A percentile compares a stretch with the other conserved stretches of the same genome.
Conservation (phyloP, 2,888 invertebrate genomes). For the Malachius bipustulatus region DNA sequence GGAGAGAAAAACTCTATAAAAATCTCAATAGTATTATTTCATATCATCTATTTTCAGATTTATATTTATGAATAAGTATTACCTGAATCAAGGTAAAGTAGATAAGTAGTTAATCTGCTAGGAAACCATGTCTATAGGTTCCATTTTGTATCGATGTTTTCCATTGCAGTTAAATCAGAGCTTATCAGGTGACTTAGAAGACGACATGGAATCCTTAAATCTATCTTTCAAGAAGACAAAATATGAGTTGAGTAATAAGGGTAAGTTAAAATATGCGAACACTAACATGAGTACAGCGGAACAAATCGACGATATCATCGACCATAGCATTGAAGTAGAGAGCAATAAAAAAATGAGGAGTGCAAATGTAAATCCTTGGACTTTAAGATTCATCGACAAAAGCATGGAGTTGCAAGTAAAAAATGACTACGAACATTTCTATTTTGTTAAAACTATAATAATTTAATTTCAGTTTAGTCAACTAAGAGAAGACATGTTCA, state of each 20-base stretch:
- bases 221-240: slow-evolving; percentile 36
- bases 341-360: slow-evolving; percentile 79
- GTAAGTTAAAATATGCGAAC: slow-evolving; percentile 26
- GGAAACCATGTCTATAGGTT: too few species aligned
- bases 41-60: too few species aligned
- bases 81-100: too few species aligned
- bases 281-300: slow-evolving; percentile 30
- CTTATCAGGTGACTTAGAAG: slow-evolving; percentile 31
- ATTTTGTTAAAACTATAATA: too few species aligned
- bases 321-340: slow-evolving; percentile 77
- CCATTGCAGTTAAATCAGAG: slow-evolving; percentile 30
- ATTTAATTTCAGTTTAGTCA: slow-evolving; percentile 52
- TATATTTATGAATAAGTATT: too few species aligned
- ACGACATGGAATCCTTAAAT: slow-evolving; percentile 32
- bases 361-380: slow-evolving; percentile 78
- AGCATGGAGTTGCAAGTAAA: slow-evolving; percentile 69
- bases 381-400: slow-evolving; percentile 72
- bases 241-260: slow-evolving; percentile 30
- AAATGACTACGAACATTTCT: too few species aligned
- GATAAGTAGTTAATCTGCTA: too few species aligned
- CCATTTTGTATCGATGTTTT: too few species aligned
- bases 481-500: slow-evolving; percentile 84
- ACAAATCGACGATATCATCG: slow-evolving; percentile 69
- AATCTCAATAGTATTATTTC: too few species aligned
- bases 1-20: too few species aligned